Evolutionary conservation across 2,113 vertebrate species (phyloP).

Genomic region (Australoheros scitulus): DNA sequence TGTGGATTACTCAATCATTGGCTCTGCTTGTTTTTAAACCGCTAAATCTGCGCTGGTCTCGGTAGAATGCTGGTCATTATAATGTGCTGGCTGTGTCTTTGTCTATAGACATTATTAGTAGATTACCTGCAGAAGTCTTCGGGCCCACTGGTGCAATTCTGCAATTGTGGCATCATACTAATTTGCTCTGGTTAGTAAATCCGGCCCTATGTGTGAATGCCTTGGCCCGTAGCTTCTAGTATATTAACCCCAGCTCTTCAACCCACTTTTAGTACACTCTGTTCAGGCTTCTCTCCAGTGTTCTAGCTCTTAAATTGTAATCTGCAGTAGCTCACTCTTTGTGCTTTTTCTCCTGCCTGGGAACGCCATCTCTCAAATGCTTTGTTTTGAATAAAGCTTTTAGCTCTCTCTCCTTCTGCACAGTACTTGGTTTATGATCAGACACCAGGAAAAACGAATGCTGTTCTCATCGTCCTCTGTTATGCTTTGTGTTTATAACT

Average conservation of each 20-base stretch:
- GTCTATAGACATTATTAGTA: background rate
- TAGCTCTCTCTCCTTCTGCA: background rate
- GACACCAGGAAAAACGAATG: background rate
- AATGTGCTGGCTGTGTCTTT: background rate
- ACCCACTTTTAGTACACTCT: background rate
- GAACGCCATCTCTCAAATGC: background rate
- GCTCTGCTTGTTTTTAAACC: background rate
- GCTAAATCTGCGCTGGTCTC: background rate
- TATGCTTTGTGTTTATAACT: background rate
- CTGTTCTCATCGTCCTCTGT: background rate
- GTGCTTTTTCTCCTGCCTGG: background rate
- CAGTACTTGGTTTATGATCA: background rate
- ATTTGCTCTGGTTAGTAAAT: background rate
- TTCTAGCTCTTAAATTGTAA: background rate
- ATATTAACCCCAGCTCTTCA: background rate
- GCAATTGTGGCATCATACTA: background rate
- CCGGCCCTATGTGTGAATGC: background rate
- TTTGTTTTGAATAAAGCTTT: background rate
- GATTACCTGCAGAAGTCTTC: background rate
- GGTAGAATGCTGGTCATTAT: background rate
- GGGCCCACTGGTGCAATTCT: background rate
- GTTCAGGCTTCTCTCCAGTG: fast-evolving
- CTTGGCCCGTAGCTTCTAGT: background rate
- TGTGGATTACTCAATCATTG: no score
- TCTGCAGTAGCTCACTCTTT: no score